Evolutionary conservation across 2,888 invertebrate genomes (phyloP).

Genomic region (Teleogryllus oceanicus): DNA sequence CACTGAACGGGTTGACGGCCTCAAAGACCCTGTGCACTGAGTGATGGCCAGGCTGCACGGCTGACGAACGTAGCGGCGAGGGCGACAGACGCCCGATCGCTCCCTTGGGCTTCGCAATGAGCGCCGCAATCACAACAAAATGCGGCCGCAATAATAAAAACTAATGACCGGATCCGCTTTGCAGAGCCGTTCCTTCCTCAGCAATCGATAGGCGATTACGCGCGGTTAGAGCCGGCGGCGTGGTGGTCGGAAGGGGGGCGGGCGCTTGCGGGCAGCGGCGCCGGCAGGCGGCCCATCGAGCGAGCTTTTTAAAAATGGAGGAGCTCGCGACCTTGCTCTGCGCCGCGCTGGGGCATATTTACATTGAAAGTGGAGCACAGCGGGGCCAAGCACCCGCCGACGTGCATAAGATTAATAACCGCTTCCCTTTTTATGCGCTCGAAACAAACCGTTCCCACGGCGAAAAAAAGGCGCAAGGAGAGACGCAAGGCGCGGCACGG

Average conservation of each 20-base stretch:
- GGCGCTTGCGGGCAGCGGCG: not conserved
- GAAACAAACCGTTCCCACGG: not conserved
- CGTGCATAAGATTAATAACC: not conserved
- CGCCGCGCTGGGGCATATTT: not conserved
- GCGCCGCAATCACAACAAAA: not conserved
- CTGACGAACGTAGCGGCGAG: no score
- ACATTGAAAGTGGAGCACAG: not conserved
- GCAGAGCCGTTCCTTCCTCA: not conserved
- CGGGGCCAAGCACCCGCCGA: not conserved
- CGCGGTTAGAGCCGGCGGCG: not conserved
- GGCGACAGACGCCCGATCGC: not conserved
- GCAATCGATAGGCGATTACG: conserved; percentile 5
- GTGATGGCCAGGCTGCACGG: no score
- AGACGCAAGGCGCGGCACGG: not conserved
- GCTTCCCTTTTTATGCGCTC: not conserved
- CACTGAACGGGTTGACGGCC: no score
- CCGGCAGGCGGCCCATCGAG: no score
- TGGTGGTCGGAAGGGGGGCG: not conserved
- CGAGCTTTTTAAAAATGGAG: not conserved
- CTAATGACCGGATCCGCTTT: not conserved
- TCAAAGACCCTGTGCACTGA: no score
- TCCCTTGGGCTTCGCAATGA: not conserved
- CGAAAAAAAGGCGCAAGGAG: not conserved
- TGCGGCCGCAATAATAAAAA: conserved; percentile 18
- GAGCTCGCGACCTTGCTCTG: not conserved